Base-by-base conservation (phyloP, 2,888 invertebrate genomes). In the Timandra comae region DNA sequence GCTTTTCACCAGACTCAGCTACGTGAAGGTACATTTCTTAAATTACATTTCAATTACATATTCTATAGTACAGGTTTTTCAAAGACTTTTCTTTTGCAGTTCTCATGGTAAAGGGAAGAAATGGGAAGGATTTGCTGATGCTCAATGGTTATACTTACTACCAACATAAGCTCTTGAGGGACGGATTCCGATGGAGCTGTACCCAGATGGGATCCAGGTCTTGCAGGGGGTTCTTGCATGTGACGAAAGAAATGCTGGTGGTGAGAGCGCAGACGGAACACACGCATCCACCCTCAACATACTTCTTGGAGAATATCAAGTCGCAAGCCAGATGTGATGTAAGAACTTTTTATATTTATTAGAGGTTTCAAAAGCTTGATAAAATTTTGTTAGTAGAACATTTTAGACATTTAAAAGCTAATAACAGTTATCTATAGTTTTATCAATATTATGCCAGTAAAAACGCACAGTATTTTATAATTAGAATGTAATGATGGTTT, bases 191-290 rank as follows among this genome's bases (percentile, higher is more conserved):
- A 0, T 85, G 85, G 85, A 84, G 84, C 57, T 85, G 85, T 43
- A 84, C 85, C 0, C 81, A 81, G 50, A 84, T 84, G 84, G 82
- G 81, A 0, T 84, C 84, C 35, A 71, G 84, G 40, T 79, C 84
- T 1, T 85, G 85, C 46, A 58, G 81, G 23, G 85, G 73, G 0
- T 84, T 81, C 51, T 63, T 85, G 0, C 84, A 81, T 39, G 84
- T 84, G 2, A 79, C 80, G 2, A 60, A 62, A 1, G 69, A 78
- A 2, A 82, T 69, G 75, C 37, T 80, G 30, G 84, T 85, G 2
- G 65, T 82, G 2, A 64, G 81, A 34, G 84, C 81, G 0, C 67
- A 71, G 3, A 81, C 73, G 0, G 65, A 72, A 28, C 85, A 85
- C 30, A 84, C 82, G 0, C 84, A 85, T 44, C 68, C 78, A 3